These are phyloP conservation scores for Rhinichthys osculus DNA, from an alignment of 2,797 vertebrate genomes.

Conservation along the genomic window DNA sequence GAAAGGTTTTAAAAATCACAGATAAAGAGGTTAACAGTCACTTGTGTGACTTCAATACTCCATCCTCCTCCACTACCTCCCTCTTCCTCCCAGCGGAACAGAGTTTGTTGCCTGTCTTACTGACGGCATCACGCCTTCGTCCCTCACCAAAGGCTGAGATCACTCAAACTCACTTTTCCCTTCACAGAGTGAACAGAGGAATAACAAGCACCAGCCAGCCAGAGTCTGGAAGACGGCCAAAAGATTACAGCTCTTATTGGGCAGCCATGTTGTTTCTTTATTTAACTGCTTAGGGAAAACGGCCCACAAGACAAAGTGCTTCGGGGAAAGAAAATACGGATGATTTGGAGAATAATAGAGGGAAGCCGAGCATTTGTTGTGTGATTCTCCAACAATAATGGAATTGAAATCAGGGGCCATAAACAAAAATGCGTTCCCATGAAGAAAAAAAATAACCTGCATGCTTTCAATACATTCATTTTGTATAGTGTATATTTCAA, in stretches of 20 bases:
- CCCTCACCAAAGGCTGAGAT: conserved; percentile 68
- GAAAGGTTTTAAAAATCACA: conserved; percentile 51
- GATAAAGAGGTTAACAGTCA: conserved; percentile 44
- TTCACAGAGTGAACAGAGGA: conserved; percentile 58
- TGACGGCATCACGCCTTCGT: conserved; percentile 68
- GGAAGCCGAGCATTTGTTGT: conserved; percentile 61
- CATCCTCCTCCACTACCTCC: conserved; percentile 32
- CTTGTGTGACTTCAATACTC: conserved; percentile 37
- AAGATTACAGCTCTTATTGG: conserved; percentile 69
- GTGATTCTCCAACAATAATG: conserved; percentile 52
- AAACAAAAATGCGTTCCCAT: conserved; percentile 48
- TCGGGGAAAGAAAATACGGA: conserved; percentile 29
- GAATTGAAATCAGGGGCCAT: conserved; percentile 42
- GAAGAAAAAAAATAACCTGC: neutral
- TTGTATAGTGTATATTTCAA: conserved; percentile 20
- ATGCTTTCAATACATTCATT: neutral
- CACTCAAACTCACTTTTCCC: conserved; percentile 66
- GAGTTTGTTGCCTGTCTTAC: conserved; percentile 23
- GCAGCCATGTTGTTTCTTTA: conserved; percentile 67
- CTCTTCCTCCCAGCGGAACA: conserved; percentile 32
- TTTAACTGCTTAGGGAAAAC: conserved; percentile 55
- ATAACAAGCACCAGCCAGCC: conserved; percentile 75
- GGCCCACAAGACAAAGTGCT: conserved; percentile 53
- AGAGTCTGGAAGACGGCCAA: conserved; percentile 71
- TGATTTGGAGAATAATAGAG: conserved; percentile 58